Evolutionary conservation across 2,888 invertebrate genomes (phyloP).

Genomic region (Phaonia tiefii): DNA sequence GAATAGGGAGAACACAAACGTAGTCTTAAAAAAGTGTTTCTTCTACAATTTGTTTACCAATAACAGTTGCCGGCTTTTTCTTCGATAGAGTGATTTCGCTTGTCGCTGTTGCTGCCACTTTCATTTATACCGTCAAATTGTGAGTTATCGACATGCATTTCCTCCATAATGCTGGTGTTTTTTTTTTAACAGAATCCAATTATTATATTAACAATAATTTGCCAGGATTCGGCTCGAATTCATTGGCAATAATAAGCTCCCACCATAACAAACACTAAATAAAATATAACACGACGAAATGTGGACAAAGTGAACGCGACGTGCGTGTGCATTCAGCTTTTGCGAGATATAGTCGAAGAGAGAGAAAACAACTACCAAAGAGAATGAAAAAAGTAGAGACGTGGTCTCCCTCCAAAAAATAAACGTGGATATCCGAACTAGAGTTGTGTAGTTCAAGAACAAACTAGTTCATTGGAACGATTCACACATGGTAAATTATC

Average conservation of each 20-base stretch:
- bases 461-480: no score
- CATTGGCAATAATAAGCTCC: constrained; percentile 37
- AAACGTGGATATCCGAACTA: no score
- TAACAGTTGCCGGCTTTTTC: constrained; percentile 76
- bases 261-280: background rate
- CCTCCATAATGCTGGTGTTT: constrained; percentile 72
- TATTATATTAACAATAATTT: no score
- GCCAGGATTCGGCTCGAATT: constrained; percentile 24
- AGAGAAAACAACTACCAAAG: no score
- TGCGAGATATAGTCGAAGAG: no score
- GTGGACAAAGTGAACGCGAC: no score
- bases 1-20: background rate
- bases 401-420: no score
- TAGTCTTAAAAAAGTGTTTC: constrained; percentile 42
- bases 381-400: no score
- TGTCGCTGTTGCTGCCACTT: constrained; percentile 49
- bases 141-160: constrained; percentile 72
- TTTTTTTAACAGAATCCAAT: background rate
- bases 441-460: no score
- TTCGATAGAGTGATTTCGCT: constrained; percentile 47
- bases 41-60: constrained; percentile 72
- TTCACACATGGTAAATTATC: no score
- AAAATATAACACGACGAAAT: constrained; percentile 23
- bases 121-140: constrained; percentile 71
- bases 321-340: no score